A percentile compares a stretch with the other conserved stretches of the same genome.
Evolutionary conservation across 2,888 invertebrate genomes (phyloP).

Genomic region (Ypsolopha sequella): DNA sequence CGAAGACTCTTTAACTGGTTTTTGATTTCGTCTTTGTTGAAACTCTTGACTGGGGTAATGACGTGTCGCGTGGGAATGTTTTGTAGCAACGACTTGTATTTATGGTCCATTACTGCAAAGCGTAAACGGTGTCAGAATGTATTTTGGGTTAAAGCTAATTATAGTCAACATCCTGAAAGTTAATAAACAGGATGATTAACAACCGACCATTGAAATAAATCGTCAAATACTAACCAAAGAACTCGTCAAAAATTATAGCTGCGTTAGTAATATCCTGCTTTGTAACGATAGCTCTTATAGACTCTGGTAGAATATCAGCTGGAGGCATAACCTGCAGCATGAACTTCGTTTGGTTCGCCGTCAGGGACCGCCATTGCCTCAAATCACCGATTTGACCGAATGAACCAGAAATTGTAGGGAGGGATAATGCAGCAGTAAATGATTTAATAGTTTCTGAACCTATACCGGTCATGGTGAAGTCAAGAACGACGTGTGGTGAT

Average conservation of each 20-base stretch:
- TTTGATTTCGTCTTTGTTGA: conserved; percentile 72
- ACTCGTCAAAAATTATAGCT: conserved; percentile 90
- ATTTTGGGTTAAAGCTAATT: too few species aligned
- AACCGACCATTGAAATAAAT: too few species aligned
- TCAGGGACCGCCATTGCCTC: conserved; percentile 83
- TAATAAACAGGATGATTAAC: too few species aligned
- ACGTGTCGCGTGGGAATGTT: conserved; percentile 93
- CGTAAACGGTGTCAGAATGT: not conserved
- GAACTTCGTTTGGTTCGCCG: conserved; percentile 78
- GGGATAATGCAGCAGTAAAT: conserved; percentile 80
- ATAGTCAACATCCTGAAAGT: too few species aligned
- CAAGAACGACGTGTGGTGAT: conserved; percentile 83
- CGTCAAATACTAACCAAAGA: conserved; percentile 74
- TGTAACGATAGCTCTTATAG: conserved; percentile 83
- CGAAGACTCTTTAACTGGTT: conserved; percentile 80
- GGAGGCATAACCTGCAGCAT: conserved; percentile 89
- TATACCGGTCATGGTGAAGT: conserved; percentile 84
- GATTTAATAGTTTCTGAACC: conserved; percentile 89
- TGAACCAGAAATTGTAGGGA: conserved; percentile 88
- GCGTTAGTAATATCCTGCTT: conserved; percentile 92
- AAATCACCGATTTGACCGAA: conserved; percentile 89
- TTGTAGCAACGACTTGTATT: conserved; percentile 90
- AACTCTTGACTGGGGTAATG: conserved; percentile 75
- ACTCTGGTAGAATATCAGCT: conserved; percentile 86
- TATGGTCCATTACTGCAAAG: conserved; percentile 88